Percentiles rank a stretch among this genome's conserved stretches.
phyloP scores from a whole-genome alignment of 2,113 vertebrate species.

The Triplophysa rosa region DNA sequence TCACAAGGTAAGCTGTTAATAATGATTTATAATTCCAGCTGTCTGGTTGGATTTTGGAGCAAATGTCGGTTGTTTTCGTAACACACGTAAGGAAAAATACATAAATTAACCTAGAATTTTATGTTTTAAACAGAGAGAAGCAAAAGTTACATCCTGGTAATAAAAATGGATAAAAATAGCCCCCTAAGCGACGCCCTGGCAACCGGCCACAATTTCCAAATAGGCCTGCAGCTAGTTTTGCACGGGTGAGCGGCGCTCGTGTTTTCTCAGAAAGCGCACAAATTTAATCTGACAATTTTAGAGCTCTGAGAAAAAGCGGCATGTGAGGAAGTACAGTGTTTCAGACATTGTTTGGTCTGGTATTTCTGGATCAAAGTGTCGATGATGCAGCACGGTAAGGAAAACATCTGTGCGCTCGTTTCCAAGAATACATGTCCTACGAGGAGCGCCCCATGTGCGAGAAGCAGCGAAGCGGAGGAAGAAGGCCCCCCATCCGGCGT shows the following conservation, averaged over 20 bases:
- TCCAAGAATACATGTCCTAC: constrained; percentile 2
- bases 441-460: not conserved
- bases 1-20: no score
- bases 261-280: no score
- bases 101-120: no score
- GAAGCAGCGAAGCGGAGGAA: not conserved
- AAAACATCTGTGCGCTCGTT: not conserved
- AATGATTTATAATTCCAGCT: no score
- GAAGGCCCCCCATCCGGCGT: not conserved
- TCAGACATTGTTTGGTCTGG: constrained; percentile 22
- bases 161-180: not conserved
- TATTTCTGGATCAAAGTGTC: constrained; percentile 33
- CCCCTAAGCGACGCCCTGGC: not conserved
- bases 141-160: no score
- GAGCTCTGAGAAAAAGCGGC: constrained; percentile 5
- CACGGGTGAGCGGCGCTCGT: not conserved
- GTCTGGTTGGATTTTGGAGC: no score
- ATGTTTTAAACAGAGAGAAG: no score
- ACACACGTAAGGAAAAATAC: no score
- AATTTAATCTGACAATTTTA: not conserved
- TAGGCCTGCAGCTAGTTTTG: not conserved
- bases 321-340: constrained; percentile 3
- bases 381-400: not conserved
- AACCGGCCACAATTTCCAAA: not conserved
- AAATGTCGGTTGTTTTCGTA: no score